phyloP scores from a whole-genome alignment of 2,888 invertebrate genomes.

The Drosophila kanekoi region DNA sequence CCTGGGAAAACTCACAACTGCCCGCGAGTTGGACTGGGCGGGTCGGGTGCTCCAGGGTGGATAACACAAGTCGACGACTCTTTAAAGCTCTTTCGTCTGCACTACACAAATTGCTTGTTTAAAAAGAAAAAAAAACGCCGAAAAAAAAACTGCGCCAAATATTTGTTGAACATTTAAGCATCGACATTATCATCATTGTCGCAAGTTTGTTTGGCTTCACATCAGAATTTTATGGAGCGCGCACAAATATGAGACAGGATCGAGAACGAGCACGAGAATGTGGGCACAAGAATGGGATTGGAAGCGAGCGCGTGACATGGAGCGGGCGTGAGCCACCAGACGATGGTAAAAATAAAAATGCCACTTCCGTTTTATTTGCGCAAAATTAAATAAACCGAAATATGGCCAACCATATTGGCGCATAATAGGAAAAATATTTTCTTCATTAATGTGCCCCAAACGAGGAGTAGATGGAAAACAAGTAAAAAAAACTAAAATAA shows the following conservation, averaged over 20 bases:
- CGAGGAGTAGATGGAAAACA: conserved; percentile 42
- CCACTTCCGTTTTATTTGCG: conserved; percentile 82
- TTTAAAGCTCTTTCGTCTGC: conserved; percentile 58
- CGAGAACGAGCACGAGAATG: conserved; percentile 26
- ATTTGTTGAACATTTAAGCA: conserved; percentile 67
- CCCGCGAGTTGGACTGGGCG: conserved; percentile 8
- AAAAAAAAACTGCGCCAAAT: conserved; percentile 43
- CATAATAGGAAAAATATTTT: conserved; percentile 80
- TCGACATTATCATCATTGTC: conserved; percentile 71
- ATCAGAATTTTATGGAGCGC: conserved; percentile 78
- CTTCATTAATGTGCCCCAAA: conserved; percentile 72
- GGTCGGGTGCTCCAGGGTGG: background rate
- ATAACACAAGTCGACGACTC: conserved; percentile 33
- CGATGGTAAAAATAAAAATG: conserved; percentile 72
- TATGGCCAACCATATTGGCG: conserved; percentile 80
- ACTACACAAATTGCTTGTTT: conserved; percentile 72
- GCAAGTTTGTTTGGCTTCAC: conserved; percentile 72
- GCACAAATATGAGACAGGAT: conserved; percentile 71
- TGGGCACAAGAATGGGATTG: background rate
- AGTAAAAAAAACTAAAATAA: conserved; percentile 20
- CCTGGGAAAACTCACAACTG: conserved; percentile 74
- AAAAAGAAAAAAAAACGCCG: conserved; percentile 41
- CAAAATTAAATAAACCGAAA: conserved; percentile 83
- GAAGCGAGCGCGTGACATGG: background rate
- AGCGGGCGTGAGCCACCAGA: conserved; percentile 28